phyloP scores from a whole-genome alignment of 2,797 vertebrate genomes.

The Rallus crepitans region DNA sequence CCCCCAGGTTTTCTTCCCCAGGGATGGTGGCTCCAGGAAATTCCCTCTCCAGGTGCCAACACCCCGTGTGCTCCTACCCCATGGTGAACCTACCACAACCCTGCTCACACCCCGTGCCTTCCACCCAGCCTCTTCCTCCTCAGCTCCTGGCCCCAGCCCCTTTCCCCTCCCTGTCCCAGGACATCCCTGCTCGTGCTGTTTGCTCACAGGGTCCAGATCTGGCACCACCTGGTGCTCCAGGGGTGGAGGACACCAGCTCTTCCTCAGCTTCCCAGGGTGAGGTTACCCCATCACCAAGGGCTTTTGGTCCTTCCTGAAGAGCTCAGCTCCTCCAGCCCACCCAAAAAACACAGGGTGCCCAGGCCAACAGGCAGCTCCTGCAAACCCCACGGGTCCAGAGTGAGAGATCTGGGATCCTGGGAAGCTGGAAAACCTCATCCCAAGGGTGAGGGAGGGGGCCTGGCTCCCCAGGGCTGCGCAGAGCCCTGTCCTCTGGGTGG shows the following conservation, averaged over 20 bases:
- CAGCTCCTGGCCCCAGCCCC: background rate
- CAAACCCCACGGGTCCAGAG: background rate
- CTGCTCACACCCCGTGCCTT: background rate
- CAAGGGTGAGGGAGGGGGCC: background rate
- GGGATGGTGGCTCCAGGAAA: fast-evolving
- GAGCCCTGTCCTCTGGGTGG: fast-evolving
- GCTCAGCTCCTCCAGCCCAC: background rate
- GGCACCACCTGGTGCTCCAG: background rate
- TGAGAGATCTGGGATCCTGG: background rate
- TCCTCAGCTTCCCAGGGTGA: background rate
- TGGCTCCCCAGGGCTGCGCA: fast-evolving
- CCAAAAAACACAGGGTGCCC: fast-evolving
- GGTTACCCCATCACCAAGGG: background rate
- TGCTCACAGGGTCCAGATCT: fast-evolving
- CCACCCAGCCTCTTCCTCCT: background rate
- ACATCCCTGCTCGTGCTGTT: background rate
- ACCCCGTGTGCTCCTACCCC: background rate
- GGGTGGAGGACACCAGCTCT: background rate
- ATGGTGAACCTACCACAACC: fast-evolving
- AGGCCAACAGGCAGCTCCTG: background rate
- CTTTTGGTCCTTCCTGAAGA: background rate
- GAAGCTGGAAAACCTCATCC: background rate
- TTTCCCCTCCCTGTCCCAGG: background rate
- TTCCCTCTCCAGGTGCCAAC: background rate
- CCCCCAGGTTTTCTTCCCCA: background rate